These are phyloP conservation scores for Tenthredo distinguenda DNA, from an alignment of 2,888 invertebrate species.

Conservation along the genomic window DNA sequence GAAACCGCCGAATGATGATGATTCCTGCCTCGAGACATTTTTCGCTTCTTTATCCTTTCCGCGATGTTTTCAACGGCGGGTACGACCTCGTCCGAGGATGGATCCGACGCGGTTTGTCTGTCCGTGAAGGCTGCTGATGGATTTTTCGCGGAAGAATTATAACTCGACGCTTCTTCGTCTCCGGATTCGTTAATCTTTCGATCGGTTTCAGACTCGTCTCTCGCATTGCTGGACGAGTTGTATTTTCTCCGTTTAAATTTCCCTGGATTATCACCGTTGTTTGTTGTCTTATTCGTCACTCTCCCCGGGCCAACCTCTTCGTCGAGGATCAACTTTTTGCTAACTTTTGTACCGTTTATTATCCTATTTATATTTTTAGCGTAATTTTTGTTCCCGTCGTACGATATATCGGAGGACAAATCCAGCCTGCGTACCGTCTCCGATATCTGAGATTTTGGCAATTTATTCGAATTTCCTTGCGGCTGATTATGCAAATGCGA, in stretches of 20 bases:
- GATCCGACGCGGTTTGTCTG: not conserved
- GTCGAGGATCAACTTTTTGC: conserved; percentile 66
- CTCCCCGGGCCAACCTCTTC: conserved; percentile 57
- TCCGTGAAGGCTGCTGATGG: not conserved
- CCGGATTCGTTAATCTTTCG: conserved; percentile 51
- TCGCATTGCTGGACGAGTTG: conserved; percentile 31
- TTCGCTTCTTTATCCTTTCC: conserved; percentile 74
- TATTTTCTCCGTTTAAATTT: conserved; percentile 54
- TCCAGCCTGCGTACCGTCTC: conserved; percentile 64
- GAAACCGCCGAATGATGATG: not conserved
- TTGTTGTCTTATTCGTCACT: conserved; percentile 58
- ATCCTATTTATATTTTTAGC: conserved; percentile 67
- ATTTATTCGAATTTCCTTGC: conserved; percentile 43
- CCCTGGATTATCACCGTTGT: conserved; percentile 49
- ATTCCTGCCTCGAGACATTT: conserved; percentile 60
- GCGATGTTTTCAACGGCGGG: conserved; percentile 72
- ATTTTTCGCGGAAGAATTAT: conserved; percentile 41
- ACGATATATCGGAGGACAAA: conserved; percentile 63
- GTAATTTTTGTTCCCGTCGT: conserved; percentile 73
- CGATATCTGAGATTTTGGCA: conserved; percentile 60
- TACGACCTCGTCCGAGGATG: not conserved
- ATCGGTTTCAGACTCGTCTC: conserved; percentile 44
- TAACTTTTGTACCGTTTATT: conserved; percentile 71
- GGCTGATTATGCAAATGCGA: conserved; percentile 52
- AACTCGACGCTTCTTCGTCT: conserved; percentile 54